Base-by-base conservation (phyloP, 2,888 invertebrate species). In the Leucophenga maculata region DNA sequence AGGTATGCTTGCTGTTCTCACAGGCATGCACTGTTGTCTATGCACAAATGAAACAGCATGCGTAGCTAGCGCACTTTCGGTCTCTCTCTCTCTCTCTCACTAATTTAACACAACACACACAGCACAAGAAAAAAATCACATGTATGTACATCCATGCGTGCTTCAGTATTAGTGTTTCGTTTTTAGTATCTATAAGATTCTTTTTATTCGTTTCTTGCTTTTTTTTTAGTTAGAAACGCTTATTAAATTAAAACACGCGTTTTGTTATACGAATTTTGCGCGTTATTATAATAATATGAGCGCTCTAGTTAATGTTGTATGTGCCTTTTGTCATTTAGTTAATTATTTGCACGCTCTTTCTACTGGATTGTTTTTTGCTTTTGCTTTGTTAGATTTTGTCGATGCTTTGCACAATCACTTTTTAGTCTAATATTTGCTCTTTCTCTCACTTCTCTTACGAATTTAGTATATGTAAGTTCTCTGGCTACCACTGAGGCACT, bases 11-110 rank as follows among this genome's bases (percentile, higher is more conserved):
- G 68, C 39, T n/a, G 62, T 60, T 54, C 50, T 57, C 55, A 67
- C 65, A 54, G 69, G 57, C 22, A 26, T 67, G 65, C 54, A 20
- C 50, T n/a, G 50, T 50, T 50, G n/a, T 50, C n/a, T 50, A 50
- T 39, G 44, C 65, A 44, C 44, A 39, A 68, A 66, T 57, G 50
- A 50, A 18, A 50, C 3, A 50, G 50, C 50, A 50, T 50, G 50
- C n/a, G 18, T n/a, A n/a, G n/a, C n/a, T n/a, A n/a, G n/a, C n/a
- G n/a, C n/a, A n/a, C n/a, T n/a, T n/a, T n/a, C n/a, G n/a, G n/a
- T n/a, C n/a, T n/a, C 13, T 46, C n/a, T 1, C 46, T 2, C 46
- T 3, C 50, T 50, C 6, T n/a, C 16, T 11, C 18, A 18, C 50
- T 11, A 50, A n/a, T 8, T 4, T 22, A 55, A 55, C 55, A 55